These are phyloP conservation scores for Antheraea mylitta DNA, from an alignment of 1,140 invertebrate species.

Conservation along the genomic window DNA sequence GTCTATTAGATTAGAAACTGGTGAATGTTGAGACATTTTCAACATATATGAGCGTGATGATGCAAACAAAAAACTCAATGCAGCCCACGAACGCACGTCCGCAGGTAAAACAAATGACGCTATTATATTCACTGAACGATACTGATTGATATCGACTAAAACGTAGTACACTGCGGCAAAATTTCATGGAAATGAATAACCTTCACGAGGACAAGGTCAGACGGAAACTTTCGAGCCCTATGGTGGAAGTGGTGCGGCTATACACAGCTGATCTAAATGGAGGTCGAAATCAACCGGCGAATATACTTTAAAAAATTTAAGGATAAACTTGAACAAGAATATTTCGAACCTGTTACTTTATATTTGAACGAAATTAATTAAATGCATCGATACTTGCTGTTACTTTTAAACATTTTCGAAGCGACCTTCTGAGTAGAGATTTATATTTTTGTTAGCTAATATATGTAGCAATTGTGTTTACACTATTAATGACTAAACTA, in stretches of 20 bases:
- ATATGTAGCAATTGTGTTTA: too few species aligned
- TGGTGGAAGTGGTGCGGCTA: constrained; percentile 13
- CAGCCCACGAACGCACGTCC: constrained; percentile 13
- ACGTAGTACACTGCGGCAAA: constrained; percentile 18
- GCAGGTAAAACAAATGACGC: constrained; percentile 21
- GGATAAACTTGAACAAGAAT: background rate
- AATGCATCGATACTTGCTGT: background rate
- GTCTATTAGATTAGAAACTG: too few species aligned
- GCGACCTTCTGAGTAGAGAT: too few species aligned
- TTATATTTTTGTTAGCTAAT: too few species aligned
- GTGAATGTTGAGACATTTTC: background rate
- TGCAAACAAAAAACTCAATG: constrained; percentile 8
- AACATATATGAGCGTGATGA: background rate
- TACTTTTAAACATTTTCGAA: too few species aligned
- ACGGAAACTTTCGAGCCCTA: constrained; percentile 46
- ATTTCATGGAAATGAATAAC: constrained; percentile 29
- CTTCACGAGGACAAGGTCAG: constrained; percentile 43
- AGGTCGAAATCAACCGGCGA: constrained; percentile 7
- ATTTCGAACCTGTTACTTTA: constrained; percentile 1
- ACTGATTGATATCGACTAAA: constrained; percentile 15
- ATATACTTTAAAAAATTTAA: background rate
- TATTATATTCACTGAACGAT: constrained; percentile 24
- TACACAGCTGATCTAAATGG: background rate
- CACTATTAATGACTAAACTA: too few species aligned
- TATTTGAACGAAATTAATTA: background rate